Evolutionary conservation across 1,140 invertebrate species (phyloP), one percentile per base, ranked within the genome.

Genomic region (Anastrepha obliqua): DNA sequence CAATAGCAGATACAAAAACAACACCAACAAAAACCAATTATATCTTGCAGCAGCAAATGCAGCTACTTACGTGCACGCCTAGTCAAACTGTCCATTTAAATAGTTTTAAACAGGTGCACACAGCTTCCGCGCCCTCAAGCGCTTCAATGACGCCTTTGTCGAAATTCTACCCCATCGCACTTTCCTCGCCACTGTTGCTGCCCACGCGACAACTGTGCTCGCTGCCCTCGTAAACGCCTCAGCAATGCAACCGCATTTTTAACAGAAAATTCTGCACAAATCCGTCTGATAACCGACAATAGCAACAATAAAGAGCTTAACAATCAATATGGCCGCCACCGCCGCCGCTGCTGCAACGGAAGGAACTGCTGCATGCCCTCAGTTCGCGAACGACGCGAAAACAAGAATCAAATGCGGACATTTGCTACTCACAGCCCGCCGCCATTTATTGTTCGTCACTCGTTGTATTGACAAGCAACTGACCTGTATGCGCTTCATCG

Each of bases 161-260:
- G 2, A 55, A 11, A 11, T 55, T 55, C 51, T 11, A 55, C 29
- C 51, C 51, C 6, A 55, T 55, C 11, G 6, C 51, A 6, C 6
- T 55, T 55, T 55, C 51, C 51, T 6, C 51, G 11, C 6, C 0
- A 0, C 51, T 55, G 6, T 55, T 2, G 51, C 51, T 55, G 51
- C 51, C 11, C 2, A 55, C 6, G 51, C 6, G 51, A 47, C 42
- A 64, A n/a, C 2, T 4, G 39, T 29, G 5, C 11, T 15, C 42
- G 11, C 15, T 2, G 39, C 13, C 44, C 29, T 29, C 29, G 29
- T 29, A 29, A n/a, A n/a, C 85, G 7, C 29, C 59, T 86, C 85
- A 62, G 29, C 58, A 59, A 86, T 55, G 85, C 59, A 86, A 86
- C 85, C 85, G 42, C 85, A 86, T 13, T 62, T 86, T 59, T 59